These are phyloP conservation scores for Leptodactylus fallax DNA, from an alignment of 2,797 vertebrate genomes.

Conservation along the genomic window DNA sequence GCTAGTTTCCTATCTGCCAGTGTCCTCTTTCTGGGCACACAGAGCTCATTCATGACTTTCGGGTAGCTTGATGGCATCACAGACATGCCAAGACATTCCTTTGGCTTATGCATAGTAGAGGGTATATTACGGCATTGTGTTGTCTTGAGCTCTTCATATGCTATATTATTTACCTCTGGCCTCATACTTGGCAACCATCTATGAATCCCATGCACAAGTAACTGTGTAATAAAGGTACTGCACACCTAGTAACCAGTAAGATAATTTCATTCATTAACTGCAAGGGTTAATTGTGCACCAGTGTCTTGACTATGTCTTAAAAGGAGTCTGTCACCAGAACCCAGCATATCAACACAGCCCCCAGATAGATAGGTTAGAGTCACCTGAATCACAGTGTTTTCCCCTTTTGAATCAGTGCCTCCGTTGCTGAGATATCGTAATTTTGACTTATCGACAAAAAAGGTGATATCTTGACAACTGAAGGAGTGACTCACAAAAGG, in stretches of 20 bases:
- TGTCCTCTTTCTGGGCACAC: constrained; percentile 2
- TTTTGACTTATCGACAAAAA: no score
- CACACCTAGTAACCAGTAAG: background rate
- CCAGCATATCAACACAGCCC: no score
- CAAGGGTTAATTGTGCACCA: no score
- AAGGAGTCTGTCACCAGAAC: no score
- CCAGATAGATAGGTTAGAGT: no score
- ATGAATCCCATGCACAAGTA: background rate
- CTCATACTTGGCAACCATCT: no score
- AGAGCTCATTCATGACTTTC: constrained; percentile 6
- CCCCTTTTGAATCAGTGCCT: no score
- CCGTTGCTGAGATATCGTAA: no score
- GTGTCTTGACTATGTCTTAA: no score
- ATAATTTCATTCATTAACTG: background rate
- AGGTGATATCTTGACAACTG: no score
- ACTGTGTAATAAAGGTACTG: background rate
- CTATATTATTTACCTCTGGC: background rate
- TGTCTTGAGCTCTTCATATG: background rate
- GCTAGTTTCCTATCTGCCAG: background rate
- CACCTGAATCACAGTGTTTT: no score
- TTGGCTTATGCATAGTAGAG: background rate
- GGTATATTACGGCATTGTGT: background rate
- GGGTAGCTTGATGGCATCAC: background rate
- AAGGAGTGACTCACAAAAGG: no score
- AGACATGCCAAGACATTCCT: background rate